Conservation (phyloP, 1,140 invertebrate genomes). For the Helicoverpa zea region DNA sequence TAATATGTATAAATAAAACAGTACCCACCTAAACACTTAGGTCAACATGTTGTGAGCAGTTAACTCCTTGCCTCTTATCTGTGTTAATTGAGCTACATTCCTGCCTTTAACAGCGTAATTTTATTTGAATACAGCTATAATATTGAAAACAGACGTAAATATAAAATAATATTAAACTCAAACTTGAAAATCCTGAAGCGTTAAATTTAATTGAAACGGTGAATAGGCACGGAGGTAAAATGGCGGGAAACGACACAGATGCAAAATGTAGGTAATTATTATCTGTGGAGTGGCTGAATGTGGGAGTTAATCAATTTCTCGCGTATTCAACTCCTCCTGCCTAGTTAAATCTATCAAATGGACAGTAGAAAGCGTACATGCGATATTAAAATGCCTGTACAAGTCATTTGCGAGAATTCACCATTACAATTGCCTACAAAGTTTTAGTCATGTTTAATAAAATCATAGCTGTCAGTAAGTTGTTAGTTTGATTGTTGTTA, state of each 20-base stretch:
- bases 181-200: constrained; percentile 1
- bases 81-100: too few species aligned
- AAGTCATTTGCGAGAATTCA: not conserved
- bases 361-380: constrained; percentile 39
- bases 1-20: too few species aligned
- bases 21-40: too few species aligned
- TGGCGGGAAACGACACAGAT: not conserved
- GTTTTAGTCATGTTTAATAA: too few species aligned
- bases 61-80: too few species aligned
- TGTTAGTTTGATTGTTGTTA: too few species aligned
- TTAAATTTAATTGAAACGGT: constrained; percentile 19
- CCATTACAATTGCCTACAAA: not conserved
- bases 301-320: constrained; percentile 45
- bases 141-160: not conserved
- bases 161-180: not conserved
- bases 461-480: too few species aligned
- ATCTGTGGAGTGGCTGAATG: constrained; percentile 4
- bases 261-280: constrained; percentile 38
- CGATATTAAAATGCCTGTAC: constrained; percentile 22
- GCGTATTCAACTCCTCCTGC: constrained; percentile 8
- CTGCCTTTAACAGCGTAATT: too few species aligned
- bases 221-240: not conserved
- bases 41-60: too few species aligned
- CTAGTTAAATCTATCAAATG: constrained; percentile 35
- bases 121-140: not conserved